Base-by-base conservation (phyloP, 1,140 invertebrate species). In the Leptinotarsa defecta region DNA sequence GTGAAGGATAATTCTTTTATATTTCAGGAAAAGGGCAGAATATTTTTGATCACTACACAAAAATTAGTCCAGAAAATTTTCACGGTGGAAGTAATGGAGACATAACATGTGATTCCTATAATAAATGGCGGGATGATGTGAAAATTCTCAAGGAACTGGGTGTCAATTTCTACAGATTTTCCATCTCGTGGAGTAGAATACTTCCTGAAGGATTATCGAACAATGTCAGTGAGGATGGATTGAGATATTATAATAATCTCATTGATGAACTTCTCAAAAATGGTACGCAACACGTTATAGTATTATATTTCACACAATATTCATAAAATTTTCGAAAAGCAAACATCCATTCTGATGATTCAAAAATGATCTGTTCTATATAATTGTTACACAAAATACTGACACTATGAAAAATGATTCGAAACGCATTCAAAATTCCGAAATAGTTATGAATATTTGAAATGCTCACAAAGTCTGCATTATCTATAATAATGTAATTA, bases 201-300 rank as follows among this genome's bases (percentile, higher is more conserved):
- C 74, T 84, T 24, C 83, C 83, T 15, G 71, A 49, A 15, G 83
- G 83, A 48, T 79, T 71, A 48, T 79, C 84, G 3, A 86, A 88
- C 78, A 76, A 86, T 19, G 80, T 92, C 1, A 92, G 92, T 81
- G 84, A 87, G 43, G 87, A 88, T 72, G 91, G 91, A 13, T 79
- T 91, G 3, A 82, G 87, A 4, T 92, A 92, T 81, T 93, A 93
- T 82, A 89, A 91, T 74, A 87, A 88, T 34, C 82, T 93, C 1
- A 88, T 92, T 19, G 84, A 91, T 80, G 88, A 88, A 74, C 82
- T 93, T 4, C 79, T 89, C 0, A 85, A 84, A 57, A 87, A 89
- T 63, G 87, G 88, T 61, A 92, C 92, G 57, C 83, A 43, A 43
- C 8, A 43, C 2, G 34, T 43, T 43, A 43, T 11, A 11, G 8